These are phyloP conservation scores for Squalus acanthias DNA, from an alignment of 2,797 vertebrate genomes.

Conservation along the genomic window DNA sequence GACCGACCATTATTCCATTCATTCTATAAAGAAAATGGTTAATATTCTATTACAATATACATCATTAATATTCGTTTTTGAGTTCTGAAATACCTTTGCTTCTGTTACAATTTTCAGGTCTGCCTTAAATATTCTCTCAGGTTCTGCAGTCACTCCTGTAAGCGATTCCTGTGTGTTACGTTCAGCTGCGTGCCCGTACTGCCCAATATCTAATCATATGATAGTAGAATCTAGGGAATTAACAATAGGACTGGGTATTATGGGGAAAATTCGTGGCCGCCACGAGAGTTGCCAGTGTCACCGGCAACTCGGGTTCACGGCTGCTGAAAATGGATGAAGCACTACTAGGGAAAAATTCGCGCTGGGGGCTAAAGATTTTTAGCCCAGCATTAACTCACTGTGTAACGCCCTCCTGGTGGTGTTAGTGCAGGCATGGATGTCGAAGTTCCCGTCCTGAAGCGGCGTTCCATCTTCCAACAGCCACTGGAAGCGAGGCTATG, in stretches of 20 bases:
- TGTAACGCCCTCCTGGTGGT: too few species aligned
- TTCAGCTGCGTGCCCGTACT: neutral
- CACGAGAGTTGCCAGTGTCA: too few species aligned
- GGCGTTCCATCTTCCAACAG: too few species aligned
- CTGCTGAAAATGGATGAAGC: too few species aligned
- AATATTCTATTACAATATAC: neutral
- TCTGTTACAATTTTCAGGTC: neutral
- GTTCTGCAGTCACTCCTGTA: neutral
- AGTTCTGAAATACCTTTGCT: neutral
- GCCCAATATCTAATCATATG: neutral
- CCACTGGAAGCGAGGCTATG: too few species aligned
- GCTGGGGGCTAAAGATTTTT: too few species aligned
- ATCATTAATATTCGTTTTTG: neutral
- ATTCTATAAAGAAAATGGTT: neutral
- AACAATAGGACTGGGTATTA: neutral
- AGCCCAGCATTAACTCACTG: too few species aligned
- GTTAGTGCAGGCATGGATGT: too few species aligned
- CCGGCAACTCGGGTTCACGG: too few species aligned
- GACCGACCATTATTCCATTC: neutral
- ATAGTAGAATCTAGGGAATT: neutral
- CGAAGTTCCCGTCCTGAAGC: too few species aligned
- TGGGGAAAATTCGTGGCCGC: too few species aligned
- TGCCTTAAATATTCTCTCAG: neutral
- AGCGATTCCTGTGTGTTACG: neutral
- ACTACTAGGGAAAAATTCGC: too few species aligned